Evolutionary conservation across 2,113 vertebrate species (phyloP), one percentile per base, ranked within the genome.

Genomic region (Petrocephalus microphthalmus): DNA sequence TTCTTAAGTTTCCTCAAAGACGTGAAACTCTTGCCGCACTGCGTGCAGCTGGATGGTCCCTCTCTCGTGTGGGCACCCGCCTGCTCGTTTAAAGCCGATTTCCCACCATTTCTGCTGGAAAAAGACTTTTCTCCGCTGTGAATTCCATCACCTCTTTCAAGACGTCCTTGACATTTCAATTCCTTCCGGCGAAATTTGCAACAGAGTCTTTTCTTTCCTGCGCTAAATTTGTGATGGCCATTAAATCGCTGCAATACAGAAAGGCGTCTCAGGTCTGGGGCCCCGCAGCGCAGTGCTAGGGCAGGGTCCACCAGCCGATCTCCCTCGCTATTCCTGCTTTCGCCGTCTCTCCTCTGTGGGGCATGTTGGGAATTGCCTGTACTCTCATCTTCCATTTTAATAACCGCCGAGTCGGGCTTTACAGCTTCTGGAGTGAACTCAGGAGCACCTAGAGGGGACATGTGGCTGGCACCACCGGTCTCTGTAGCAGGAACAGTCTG

Each of bases 151-250:
- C 25, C 57, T 51, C 67, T 71, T 51, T 87, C 67, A 42, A 53
- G 25, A 29, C 42, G 87, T 29, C 49, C 74, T 42, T 53, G 87
- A 42, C 25, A 74, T 71, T 71, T 81, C 60, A 87, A 52, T 71
- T 87, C 57, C 64, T 87, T 87, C 86, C 60, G 5, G 25, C 60
- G 71, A 74, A 87, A 87, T 51, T 57, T 71, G 64, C 86, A 74
- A 51, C 25, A 5, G 13, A 71, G 64, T 57, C 47, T 71, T 87
- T 17, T 71, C 45, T 51, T 87, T 29, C 57, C 60, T 51, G 42
- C 10, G 57, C 60, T 57, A 71, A 67, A 71, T 57, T n/a, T 64
- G 42, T 87, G 87, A 49, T 19, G 67, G 49, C 15, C 25, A 33
- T 37, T 67, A 49, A 33, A 15, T 52, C 67, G 47, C 8, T 87